Evolutionary conservation across 2,888 invertebrate species (phyloP).

Genomic region (Heliconius erato): DNA sequence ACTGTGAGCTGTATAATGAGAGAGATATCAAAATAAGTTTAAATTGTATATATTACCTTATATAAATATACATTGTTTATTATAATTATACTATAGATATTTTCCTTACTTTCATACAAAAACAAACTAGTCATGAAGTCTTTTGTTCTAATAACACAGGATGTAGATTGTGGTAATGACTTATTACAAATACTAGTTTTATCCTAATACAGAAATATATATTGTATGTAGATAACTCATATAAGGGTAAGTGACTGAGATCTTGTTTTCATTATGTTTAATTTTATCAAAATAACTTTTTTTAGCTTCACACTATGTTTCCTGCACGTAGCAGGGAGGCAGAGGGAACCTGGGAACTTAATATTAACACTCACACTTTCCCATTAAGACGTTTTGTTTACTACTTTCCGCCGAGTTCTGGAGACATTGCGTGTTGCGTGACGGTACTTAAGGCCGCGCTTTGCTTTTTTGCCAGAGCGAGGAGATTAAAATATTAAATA

Average conservation of each 20-base stretch:
- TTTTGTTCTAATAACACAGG: conserved; percentile 10
- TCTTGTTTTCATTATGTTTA: not conserved
- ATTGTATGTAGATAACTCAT: not conserved
- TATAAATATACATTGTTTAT: not conserved
- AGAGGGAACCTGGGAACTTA: too few relatives aligned
- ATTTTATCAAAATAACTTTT: not conserved
- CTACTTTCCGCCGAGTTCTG: too few relatives aligned
- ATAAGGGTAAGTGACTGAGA: conserved; percentile 3
- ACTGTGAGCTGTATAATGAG: too few relatives aligned
- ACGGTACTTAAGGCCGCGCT: too few relatives aligned
- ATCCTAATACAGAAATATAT: not conserved
- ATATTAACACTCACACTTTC: too few relatives aligned
- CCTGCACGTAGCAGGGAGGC: too few relatives aligned
- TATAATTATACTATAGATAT: not conserved
- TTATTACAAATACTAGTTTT: not conserved
- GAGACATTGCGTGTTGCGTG: too few relatives aligned
- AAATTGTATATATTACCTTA: not conserved
- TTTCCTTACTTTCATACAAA: conserved; percentile 14
- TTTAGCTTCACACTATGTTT: too few relatives aligned
- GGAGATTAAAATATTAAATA: too few relatives aligned
- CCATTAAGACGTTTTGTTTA: too few relatives aligned
- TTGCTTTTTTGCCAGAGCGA: too few relatives aligned
- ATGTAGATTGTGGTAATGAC: conserved; percentile 17
- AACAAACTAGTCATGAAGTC: not conserved
- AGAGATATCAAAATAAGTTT: not conserved